These are phyloP conservation scores for Drosophila falleni DNA, from an alignment of 2,888 invertebrate species.

Conservation along the genomic window DNA sequence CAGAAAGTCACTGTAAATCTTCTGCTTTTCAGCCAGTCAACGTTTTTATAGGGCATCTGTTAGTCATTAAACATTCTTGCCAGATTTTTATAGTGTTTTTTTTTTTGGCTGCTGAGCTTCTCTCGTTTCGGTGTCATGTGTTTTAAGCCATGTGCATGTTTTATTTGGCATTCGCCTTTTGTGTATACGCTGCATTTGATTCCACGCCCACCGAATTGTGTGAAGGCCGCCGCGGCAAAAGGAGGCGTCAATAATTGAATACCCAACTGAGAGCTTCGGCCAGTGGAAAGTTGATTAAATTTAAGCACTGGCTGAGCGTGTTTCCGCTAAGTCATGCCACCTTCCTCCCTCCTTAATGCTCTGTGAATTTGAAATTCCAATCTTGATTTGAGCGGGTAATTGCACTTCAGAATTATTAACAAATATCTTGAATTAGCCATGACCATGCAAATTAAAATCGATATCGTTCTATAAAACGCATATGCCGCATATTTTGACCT, in stretches of 20 bases:
- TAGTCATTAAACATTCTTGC: background rate
- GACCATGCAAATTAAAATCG: background rate
- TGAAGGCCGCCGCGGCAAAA: conserved; percentile 54
- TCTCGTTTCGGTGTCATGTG: conserved; percentile 71
- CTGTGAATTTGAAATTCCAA: conserved; percentile 58
- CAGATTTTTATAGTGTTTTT: conserved; percentile 6
- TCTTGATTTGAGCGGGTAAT: conserved; percentile 60
- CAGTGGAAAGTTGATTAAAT: conserved; percentile 67
- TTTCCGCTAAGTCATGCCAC: conserved; percentile 4
- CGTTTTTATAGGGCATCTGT: conserved; percentile 17
- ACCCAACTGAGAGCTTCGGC: conserved; percentile 51
- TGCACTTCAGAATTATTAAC: conserved; percentile 60
- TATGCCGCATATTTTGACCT: background rate
- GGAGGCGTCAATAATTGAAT: conserved; percentile 74
- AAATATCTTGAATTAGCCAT: conserved; percentile 16
- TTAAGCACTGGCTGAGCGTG: conserved; percentile 48
- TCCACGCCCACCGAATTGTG: conserved; percentile 44
- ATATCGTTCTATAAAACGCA: background rate
- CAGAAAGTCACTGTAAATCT: background rate
- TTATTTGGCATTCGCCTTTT: conserved; percentile 66
- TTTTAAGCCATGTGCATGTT: conserved; percentile 76
- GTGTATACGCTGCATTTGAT: conserved; percentile 60
- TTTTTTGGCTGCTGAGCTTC: conserved; percentile 35
- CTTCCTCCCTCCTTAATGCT: background rate
- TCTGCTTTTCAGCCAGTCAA: background rate